phyloP scores from a whole-genome alignment of 1,140 invertebrate species.

The Drosophila mauritiana region DNA sequence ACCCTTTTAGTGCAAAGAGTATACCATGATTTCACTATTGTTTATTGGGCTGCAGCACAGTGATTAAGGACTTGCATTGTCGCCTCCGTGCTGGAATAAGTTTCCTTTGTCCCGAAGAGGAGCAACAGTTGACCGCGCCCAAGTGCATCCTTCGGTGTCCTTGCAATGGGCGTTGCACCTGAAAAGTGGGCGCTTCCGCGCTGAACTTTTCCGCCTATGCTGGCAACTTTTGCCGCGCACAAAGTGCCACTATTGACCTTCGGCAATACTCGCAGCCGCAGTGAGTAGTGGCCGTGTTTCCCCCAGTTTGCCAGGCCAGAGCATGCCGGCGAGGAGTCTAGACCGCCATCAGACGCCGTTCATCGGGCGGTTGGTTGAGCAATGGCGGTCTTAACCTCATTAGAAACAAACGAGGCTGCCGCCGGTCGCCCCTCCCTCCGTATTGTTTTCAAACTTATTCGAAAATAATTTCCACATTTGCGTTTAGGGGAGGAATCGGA shows the following conservation, averaged over 20 bases:
- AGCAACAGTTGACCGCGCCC: neutral
- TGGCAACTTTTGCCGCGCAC: conserved; percentile 35
- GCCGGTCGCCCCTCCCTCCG: conserved; percentile 13
- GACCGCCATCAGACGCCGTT: conserved; percentile 64
- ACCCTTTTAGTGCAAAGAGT: too few relatives aligned
- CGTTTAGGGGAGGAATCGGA: conserved; percentile 22
- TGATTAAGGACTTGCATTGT: neutral
- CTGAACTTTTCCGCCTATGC: conserved; percentile 24
- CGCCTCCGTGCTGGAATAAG: too few relatives aligned
- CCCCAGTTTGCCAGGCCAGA: conserved; percentile 31
- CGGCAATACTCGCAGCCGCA: conserved; percentile 54
- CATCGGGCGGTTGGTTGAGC: conserved; percentile 14
- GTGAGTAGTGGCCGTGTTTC: conserved; percentile 32
- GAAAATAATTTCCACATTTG: conserved; percentile 77
- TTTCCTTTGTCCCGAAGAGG: neutral
- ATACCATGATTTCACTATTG: too few relatives aligned
- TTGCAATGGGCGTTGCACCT: conserved; percentile 27
- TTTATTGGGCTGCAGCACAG: neutral
- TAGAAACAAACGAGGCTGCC: conserved; percentile 60
- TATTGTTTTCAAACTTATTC: conserved; percentile 74
- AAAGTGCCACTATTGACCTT: conserved; percentile 55
- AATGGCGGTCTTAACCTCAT: conserved; percentile 71
- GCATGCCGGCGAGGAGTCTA: conserved; percentile 42
- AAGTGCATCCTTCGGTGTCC: conserved; percentile 1
- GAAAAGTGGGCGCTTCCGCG: conserved; percentile 18